Evolutionary conservation across 2,797 vertebrate species (phyloP), one percentile per base, ranked within the genome.

Genomic region (Coregonus ussuriensis): DNA sequence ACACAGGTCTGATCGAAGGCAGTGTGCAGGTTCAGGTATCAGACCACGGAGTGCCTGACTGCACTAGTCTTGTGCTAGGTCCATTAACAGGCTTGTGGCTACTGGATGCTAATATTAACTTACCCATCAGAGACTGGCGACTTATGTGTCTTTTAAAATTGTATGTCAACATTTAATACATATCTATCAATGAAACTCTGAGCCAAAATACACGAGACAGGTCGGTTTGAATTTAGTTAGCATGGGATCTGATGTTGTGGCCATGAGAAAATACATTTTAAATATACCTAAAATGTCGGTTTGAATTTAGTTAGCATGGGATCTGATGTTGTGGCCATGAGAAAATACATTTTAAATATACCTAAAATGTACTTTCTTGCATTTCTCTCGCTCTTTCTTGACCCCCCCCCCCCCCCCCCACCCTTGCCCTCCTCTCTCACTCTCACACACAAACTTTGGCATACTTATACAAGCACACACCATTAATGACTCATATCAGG

Each of bases 401-500:
- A n/a, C 31, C 1, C 31, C 31, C 2, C 3, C 31, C 31, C 31
- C 3, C 31, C 31, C 37, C 37, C 37, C 37, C 7, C 37, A 33
- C 56, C 18, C n/a, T 62, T 21, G 18, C 6, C 6, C 16, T 9
- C 41, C 0, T 25, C 18, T 25, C 16, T 6, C n/a, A 25, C 9
- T 41, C 37, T 41, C 37, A 33, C 31, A 41, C 54, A 62, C 54
- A 63, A 35, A 41, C 14, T 1, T 59, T 16, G n/a, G 15, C 73
- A 69, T 54, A 25, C 68, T 35, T 14, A 25, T 0, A 18, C n/a
- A 71, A 71, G 56, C 72, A 74, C 83, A 67, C 53, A 56, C 79
- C 41, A 74, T 80, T 75, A 82, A 82, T 72, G 77, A 81, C 83
- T 77, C 83, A 77, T 87, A 89, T 90, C 89, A 78, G 82, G 86